A percentile compares a stretch with the other conserved stretches of the same genome.
phyloP scores from a whole-genome alignment of 2,113 vertebrate genomes.

The Vulpes ferrilata region DNA sequence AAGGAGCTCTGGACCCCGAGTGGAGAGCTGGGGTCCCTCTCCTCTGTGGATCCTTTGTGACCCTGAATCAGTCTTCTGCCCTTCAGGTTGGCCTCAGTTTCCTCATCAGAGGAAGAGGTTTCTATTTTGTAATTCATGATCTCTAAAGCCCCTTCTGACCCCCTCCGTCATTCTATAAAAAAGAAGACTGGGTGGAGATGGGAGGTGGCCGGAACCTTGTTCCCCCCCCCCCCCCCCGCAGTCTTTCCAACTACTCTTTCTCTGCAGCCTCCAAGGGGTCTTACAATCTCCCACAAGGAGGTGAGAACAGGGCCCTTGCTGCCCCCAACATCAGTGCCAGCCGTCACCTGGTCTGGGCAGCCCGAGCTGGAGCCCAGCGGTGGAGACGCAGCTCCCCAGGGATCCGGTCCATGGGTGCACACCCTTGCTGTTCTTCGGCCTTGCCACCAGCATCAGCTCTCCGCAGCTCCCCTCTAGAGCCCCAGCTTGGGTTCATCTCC shows the following conservation, averaged over 20 bases:
- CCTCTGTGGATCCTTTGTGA: background rate
- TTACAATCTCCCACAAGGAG: background rate
- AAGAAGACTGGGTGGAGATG: background rate
- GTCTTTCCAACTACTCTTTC: background rate
- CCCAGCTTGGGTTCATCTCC: background rate
- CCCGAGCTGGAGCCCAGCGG: rapidly evolving
- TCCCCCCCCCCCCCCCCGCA: too few relatives aligned
- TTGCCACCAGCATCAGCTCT: rapidly evolving
- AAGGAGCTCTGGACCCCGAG: background rate
- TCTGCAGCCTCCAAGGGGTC: too few relatives aligned
- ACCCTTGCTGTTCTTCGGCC: background rate
- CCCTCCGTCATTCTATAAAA: background rate
- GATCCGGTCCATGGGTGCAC: too few relatives aligned
- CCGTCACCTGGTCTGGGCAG: rapidly evolving
- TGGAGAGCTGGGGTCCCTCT: background rate
- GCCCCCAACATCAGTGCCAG: background rate
- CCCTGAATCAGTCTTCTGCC: background rate
- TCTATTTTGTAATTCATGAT: background rate
- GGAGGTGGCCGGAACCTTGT: rapidly evolving
- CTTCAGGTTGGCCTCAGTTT: background rate
- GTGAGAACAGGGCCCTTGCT: background rate
- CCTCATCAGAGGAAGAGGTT: background rate
- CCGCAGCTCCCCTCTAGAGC: background rate
- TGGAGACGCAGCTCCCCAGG: rapidly evolving
- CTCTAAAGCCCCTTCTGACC: background rate